These are phyloP conservation scores for Neelides sp. DNA, from an alignment of 1,140 invertebrate genomes.

Conservation along the genomic window DNA sequence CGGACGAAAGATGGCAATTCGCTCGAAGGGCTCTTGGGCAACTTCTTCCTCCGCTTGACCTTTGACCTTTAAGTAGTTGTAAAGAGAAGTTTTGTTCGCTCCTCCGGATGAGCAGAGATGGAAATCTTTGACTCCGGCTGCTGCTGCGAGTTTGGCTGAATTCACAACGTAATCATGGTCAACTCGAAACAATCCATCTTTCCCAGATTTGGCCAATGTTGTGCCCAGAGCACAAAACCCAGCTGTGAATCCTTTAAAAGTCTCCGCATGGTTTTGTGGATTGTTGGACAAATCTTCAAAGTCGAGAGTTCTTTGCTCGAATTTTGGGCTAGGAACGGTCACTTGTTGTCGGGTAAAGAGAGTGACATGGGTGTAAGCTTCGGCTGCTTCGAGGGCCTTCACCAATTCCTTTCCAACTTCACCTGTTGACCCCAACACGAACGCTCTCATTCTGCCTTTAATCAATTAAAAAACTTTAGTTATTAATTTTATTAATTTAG, in stretches of 20 bases:
- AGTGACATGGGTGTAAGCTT: conserved; percentile 37
- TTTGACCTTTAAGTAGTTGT: conserved; percentile 34
- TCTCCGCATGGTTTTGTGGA: conserved; percentile 36
- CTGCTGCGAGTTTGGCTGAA: conserved; percentile 40
- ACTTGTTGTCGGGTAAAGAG: conserved; percentile 39
- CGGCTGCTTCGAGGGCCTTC: conserved; percentile 35
- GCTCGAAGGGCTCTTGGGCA: conserved; percentile 32
- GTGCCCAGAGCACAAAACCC: conserved; percentile 45
- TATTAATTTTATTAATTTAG: no score
- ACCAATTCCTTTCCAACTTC: conserved; percentile 39
- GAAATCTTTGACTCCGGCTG: conserved; percentile 40
- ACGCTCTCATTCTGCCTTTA: conserved; percentile 15
- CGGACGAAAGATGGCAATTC: conserved; percentile 34
- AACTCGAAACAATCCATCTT: conserved; percentile 43
- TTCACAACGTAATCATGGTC: conserved; percentile 45
- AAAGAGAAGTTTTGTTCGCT: conserved; percentile 34
- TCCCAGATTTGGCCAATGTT: conserved; percentile 41
- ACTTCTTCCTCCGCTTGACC: conserved; percentile 35
- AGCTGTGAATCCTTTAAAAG: conserved; percentile 39
- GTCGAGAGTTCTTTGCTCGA: conserved; percentile 40
- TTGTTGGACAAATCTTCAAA: conserved; percentile 46
- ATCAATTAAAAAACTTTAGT: no score
- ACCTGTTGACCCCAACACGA: conserved; percentile 20
- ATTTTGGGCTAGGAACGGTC: conserved; percentile 32
- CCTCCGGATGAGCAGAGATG: conserved; percentile 38